Evolutionary conservation across 2,888 invertebrate genomes (phyloP), one percentile per base, ranked within the genome.

Genomic region (Operophtera brumata): DNA sequence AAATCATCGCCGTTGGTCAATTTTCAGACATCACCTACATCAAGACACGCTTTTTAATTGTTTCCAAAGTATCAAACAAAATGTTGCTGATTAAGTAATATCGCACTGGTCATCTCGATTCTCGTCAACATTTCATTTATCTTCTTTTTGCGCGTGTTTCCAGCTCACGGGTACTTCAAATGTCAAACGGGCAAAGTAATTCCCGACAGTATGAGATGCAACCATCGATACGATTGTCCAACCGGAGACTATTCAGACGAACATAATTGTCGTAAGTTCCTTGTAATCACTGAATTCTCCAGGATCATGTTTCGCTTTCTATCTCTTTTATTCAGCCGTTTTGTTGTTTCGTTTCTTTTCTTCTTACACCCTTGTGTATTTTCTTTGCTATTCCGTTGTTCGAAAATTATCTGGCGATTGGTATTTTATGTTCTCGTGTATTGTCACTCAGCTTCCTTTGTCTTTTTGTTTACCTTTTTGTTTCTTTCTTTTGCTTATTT

Each of bases 201-300:
- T 73, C 82, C 90, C 32, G 78, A 84, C 64, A 77, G 78, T 65
- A 84, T 86, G 76, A 86, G 91, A 74, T 94, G 94, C 82, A 92
- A 95, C 84, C 91, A 92, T 46, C 84, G 83, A 54, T 90, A 91
- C 68, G 94, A 95, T 88, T 95, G 95, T 79, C 82, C 84, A 66
- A 61, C 55, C 34, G 86, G 80, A 56, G 95, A 96, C 89, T 91
- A 92, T 77, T 93, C 94, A 35, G 96, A 96, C 79, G 96, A 96
- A 86, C 91, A 92, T 69, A 91, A 93, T 77, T 96, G 95, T 91
- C 93, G 94, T 94, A 94, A 94, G 94, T 94, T 59, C 59, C 52
- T 52, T 39, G 40, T 47, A 65, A 54, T 59, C 54, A 64, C 49
- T 63, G 61, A 61, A 53, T 52, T 60, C 58, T 53, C 54, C 47